Percentiles rank a stretch among this genome's conserved stretches.
Conservation (phyloP, 2,113 vertebrate genomes). For the Gadus macrocephalus region DNA sequence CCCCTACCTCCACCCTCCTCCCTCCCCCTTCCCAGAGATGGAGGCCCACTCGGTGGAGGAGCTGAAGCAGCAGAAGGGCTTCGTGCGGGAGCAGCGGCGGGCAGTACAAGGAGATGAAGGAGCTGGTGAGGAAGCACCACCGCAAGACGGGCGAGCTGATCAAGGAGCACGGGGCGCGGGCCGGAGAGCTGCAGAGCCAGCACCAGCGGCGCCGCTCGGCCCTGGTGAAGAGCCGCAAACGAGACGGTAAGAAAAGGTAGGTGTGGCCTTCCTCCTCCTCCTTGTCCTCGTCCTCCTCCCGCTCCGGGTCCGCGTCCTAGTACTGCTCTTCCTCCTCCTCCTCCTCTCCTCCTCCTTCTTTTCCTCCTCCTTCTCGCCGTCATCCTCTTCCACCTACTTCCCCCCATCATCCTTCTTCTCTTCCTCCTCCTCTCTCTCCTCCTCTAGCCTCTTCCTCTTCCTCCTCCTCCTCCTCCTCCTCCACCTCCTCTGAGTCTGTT, state of each 20-base stretch:
- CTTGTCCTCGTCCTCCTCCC: neutral
- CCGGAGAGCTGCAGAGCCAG: constrained; percentile 86
- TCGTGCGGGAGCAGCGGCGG: constrained; percentile 93
- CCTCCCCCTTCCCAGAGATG: constrained; percentile 70
- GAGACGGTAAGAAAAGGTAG: constrained; percentile 95
- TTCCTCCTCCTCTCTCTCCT: neutral
- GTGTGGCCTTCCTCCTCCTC: constrained; percentile 32
- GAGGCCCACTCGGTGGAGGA: constrained; percentile 77
- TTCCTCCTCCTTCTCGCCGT: neutral
- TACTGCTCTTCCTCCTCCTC: neutral
- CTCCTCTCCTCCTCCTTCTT: neutral
- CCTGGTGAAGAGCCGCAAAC: constrained; percentile 85
- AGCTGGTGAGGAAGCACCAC: constrained; percentile 91
- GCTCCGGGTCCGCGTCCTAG: neutral
- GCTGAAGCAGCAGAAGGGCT: constrained; percentile 79
- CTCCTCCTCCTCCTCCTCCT: neutral
- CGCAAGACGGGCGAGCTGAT: constrained; percentile 94
- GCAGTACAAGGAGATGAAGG: constrained; percentile 99
- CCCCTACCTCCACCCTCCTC: no score
- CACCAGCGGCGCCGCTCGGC: constrained; percentile 79
- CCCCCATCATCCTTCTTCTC: no score
- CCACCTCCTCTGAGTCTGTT: neutral
- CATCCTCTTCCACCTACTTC: no score
- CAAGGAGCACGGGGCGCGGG: constrained; percentile 88
- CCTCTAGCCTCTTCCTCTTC: neutral